A percentile compares a stretch with the other conserved stretches of the same genome.
phyloP scores from a whole-genome alignment of 2,797 vertebrate species.

The Pangasius djambal region DNA sequence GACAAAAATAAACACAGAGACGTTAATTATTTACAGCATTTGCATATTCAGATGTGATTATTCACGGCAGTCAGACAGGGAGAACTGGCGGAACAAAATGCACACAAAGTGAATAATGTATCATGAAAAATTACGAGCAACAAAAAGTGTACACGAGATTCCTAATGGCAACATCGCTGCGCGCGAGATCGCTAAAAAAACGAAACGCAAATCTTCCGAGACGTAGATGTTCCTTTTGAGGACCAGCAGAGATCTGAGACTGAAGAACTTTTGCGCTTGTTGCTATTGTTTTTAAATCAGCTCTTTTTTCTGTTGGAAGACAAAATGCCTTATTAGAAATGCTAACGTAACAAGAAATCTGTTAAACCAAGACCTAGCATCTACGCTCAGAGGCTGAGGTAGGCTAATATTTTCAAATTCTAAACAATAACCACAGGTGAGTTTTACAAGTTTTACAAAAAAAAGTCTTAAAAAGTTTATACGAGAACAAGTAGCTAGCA shows the following conservation, averaged over 20 bases:
- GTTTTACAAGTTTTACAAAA: too few relatives aligned
- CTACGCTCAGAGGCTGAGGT: background rate
- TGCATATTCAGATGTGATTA: constrained; percentile 80
- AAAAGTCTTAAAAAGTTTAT: too few relatives aligned
- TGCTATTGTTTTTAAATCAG: background rate
- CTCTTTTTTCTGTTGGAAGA: background rate
- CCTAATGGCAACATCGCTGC: constrained; percentile 70
- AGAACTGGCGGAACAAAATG: constrained; percentile 78
- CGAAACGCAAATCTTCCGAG: constrained; percentile 31
- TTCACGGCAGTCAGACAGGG: constrained; percentile 66
- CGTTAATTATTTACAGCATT: constrained; percentile 82
- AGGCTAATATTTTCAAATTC: background rate
- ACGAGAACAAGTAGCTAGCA: too few relatives aligned
- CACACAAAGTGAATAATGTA: constrained; percentile 81
- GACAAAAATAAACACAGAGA: constrained; percentile 67
- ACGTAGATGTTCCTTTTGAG: constrained; percentile 18
- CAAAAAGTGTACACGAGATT: constrained; percentile 73
- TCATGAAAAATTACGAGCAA: constrained; percentile 74
- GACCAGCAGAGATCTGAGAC: background rate
- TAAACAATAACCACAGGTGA: background rate
- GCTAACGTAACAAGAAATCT: background rate
- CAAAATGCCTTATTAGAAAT: background rate
- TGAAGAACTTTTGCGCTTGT: background rate
- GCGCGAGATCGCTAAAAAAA: constrained; percentile 62
- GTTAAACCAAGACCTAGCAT: background rate